A percentile compares a stretch with the other conserved stretches of the same genome.
Evolutionary conservation across 2,113 vertebrate species (phyloP).

Genomic region (Vicugna pacos): DNA sequence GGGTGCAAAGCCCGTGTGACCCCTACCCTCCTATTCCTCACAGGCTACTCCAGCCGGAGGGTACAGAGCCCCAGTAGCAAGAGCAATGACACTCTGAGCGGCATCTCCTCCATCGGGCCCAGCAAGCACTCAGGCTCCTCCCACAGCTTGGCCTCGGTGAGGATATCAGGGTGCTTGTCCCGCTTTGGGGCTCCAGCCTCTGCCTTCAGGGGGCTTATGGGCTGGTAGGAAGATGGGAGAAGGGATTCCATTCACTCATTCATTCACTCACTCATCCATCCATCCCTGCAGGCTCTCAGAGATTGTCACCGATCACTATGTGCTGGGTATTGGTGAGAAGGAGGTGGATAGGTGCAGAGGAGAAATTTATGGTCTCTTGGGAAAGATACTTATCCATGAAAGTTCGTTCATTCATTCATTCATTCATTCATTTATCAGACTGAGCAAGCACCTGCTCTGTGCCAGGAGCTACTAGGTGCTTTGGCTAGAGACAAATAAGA

Average conservation of each 20-base stretch:
- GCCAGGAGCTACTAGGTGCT: background rate
- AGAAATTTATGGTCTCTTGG: background rate
- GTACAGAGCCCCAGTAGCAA: conserved; percentile 95
- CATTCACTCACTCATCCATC: background rate
- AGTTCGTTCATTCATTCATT: background rate
- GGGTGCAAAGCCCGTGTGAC: background rate
- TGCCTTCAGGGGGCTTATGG: background rate
- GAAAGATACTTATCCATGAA: background rate
- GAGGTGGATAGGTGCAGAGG: background rate
- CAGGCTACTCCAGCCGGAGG: conserved; percentile 90
- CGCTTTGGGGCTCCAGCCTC: background rate
- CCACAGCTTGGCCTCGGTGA: conserved; percentile 95
- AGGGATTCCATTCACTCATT: background rate
- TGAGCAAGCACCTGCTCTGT: background rate
- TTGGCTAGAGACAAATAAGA: background rate
- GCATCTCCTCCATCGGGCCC: conserved; percentile 95
- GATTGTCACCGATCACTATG: no score
- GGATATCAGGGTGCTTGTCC: conserved; percentile 37
- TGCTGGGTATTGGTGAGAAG: background rate
- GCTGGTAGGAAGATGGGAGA: background rate
- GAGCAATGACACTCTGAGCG: conserved; percentile 97
- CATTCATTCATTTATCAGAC: background rate
- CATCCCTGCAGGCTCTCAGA: background rate
- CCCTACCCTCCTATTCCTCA: background rate
- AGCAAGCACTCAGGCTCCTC: conserved; percentile 97